Percentiles rank a stretch among this genome's conserved stretches.
Conservation (phyloP, 2,888 invertebrate genomes). For the Synanthedon myopaeformis region DNA sequence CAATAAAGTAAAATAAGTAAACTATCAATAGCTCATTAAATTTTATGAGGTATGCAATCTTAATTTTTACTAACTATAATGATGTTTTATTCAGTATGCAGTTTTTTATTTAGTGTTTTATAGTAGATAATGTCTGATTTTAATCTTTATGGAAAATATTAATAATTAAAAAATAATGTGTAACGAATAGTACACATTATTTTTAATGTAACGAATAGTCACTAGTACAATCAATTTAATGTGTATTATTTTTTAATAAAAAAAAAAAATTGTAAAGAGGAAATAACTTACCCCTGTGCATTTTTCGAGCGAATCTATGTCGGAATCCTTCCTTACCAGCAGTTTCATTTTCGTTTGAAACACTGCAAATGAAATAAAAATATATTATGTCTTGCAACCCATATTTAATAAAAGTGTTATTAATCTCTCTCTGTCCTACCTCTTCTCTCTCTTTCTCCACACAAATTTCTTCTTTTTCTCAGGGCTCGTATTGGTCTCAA, state of each 20-base stretch:
- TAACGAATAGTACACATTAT: background rate
- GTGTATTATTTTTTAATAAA: no score
- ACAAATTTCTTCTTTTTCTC: slow-evolving; percentile 59
- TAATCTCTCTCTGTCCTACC: slow-evolving; percentile 18
- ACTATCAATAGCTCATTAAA: no score
- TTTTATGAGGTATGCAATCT: no score
- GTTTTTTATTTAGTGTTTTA: no score
- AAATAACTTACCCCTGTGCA: slow-evolving; percentile 46
- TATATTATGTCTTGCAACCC: no score
- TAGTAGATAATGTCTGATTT: no score
- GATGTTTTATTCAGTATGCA: no score
- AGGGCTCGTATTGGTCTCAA: slow-evolving; percentile 60
- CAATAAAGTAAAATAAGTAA: no score
- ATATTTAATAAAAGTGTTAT: no score
- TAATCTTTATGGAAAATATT: background rate
- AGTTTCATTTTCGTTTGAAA: slow-evolving; percentile 32
- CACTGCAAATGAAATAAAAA: background rate
- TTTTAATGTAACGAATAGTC: no score
- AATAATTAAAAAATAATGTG: background rate
- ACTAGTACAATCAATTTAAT: no score
- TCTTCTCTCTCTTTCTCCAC: slow-evolving; percentile 55
- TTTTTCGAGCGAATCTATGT: slow-evolving; percentile 57
- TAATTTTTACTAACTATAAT: no score
- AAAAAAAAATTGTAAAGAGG: background rate
- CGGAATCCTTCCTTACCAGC: slow-evolving; percentile 54